Conservation (phyloP, 2,888 invertebrate genomes). For the Drosophila macrospina region DNA sequence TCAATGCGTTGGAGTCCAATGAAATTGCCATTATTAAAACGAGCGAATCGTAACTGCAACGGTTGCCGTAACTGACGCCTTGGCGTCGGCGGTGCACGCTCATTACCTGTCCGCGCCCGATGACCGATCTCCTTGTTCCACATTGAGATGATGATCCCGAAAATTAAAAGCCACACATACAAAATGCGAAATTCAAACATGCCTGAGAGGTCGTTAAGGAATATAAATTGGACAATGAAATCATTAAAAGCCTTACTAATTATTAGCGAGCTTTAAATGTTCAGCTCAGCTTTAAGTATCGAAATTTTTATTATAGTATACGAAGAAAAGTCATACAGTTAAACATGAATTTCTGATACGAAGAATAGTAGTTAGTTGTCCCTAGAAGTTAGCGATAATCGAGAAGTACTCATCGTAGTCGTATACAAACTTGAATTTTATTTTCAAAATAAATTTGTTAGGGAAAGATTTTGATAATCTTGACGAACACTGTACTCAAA, state of each 20-base stretch:
- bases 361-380: neutral
- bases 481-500: neutral
- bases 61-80: conserved; percentile 21
- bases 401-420: neutral
- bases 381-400: neutral
- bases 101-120: conserved; percentile 16
- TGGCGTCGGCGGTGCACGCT: conserved; percentile 44
- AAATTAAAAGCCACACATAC: conserved; percentile 57
- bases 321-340: conserved; percentile 5
- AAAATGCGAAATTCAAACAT: conserved; percentile 48
- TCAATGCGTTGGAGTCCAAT: conserved; percentile 82
- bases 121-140: conserved; percentile 19
- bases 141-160: conserved; percentile 53
- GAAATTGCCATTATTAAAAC: conserved; percentile 77
- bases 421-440: neutral
- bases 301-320: conserved; percentile 48
- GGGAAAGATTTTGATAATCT: neutral
- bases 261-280: conserved; percentile 60
- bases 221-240: conserved; percentile 84
- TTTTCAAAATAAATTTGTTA: neutral
- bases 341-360: conserved; percentile 5
- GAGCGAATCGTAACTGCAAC: conserved; percentile 62
- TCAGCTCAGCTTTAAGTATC: conserved; percentile 49
- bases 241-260: conserved; percentile 80
- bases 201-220: conserved; percentile 75